Conservation (phyloP, 2,888 invertebrate genomes). For the Morpho achilles region DNA sequence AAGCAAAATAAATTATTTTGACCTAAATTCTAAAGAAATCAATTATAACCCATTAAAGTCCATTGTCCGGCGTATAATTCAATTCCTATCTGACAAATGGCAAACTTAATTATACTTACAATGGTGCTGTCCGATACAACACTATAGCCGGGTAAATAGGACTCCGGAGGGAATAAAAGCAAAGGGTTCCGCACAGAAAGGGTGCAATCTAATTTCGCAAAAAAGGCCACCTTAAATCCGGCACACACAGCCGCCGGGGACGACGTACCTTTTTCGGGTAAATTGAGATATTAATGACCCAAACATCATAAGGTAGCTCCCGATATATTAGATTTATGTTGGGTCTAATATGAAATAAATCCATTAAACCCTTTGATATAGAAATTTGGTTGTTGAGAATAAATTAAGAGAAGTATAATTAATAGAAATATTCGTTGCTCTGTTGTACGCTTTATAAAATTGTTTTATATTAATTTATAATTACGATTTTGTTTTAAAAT, state of each 20-base stretch:
- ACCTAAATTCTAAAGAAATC: not conserved
- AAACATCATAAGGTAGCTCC: conserved; percentile 2
- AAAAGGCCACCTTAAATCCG: conserved; percentile 59
- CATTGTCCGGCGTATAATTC: conserved; percentile 19
- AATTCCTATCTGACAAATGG: conserved; percentile 33
- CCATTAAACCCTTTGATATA: too few relatives aligned
- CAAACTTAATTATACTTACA: conserved; percentile 53
- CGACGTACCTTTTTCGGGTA: conserved; percentile 11
- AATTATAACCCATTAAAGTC: conserved; percentile 7
- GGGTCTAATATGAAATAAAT: not conserved
- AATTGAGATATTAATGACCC: conserved; percentile 13
- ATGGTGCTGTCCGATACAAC: conserved; percentile 40
- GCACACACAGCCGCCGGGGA: conserved; percentile 37
- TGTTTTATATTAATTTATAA: not conserved
- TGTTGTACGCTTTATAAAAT: not conserved
- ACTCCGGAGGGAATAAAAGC: conserved; percentile 42
- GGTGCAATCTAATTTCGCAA: conserved; percentile 69
- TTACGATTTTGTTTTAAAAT: too few relatives aligned
- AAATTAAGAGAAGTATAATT: too few relatives aligned
- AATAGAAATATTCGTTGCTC: too few relatives aligned
- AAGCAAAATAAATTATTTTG: too few relatives aligned
- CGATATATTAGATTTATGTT: not conserved
- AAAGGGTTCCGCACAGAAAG: conserved; percentile 51
- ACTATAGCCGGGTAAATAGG: conserved; percentile 40
- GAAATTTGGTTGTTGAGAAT: too few relatives aligned